Evolutionary conservation across 2,797 vertebrate genomes (phyloP).

Genomic region (Miopithecus talapoin): DNA sequence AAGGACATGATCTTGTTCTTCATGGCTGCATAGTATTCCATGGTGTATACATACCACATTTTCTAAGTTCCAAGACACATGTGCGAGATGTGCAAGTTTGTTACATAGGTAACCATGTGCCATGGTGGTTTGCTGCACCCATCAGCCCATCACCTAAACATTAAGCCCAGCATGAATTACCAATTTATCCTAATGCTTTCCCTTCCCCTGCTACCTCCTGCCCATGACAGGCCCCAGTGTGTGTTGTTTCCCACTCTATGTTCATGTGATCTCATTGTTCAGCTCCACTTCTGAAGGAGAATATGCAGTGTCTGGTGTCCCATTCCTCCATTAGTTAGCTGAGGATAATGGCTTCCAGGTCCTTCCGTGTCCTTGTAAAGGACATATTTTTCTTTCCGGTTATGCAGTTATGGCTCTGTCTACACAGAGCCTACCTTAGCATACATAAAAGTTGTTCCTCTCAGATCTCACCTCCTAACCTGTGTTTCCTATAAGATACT

Average conservation of each 20-base stretch:
- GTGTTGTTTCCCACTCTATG: neutral
- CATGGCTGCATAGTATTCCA: neutral
- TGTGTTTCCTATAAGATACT: neutral
- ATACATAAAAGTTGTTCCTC: neutral
- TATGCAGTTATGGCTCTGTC: neutral
- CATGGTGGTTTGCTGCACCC: neutral
- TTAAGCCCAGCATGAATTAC: neutral
- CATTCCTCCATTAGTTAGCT: neutral
- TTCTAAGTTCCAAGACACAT: neutral
- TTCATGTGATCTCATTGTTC: neutral
- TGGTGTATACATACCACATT: neutral
- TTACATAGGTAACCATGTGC: neutral
- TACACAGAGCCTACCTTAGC: neutral
- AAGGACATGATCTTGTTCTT: neutral
- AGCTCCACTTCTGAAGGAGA: neutral
- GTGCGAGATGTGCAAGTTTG: neutral
- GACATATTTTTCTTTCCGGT: neutral
- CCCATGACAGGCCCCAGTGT: neutral
- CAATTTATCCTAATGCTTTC: neutral
- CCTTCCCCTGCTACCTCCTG: no score
- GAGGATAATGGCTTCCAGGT: neutral
- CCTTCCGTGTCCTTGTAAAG: neutral
- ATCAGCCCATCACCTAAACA: neutral
- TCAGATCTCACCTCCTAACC: neutral
- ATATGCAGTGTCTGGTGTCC: neutral